These are phyloP conservation scores for Drosophila longiperda DNA, from an alignment of 2,888 invertebrate genomes.

Conservation along the genomic window DNA sequence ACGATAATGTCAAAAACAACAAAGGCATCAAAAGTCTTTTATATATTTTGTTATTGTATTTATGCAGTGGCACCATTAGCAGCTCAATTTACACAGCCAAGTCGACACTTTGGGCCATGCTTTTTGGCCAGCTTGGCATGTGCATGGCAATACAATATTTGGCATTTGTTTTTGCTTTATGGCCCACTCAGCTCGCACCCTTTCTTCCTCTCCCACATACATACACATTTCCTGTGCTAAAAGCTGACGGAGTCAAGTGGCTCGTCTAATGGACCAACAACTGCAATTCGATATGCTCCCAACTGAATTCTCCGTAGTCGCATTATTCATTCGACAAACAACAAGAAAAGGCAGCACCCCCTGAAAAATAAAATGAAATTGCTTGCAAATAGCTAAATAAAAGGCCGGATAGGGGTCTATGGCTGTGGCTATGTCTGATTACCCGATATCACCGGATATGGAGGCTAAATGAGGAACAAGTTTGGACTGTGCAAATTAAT, in stretches of 20 bases:
- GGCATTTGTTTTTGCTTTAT: constrained; percentile 61
- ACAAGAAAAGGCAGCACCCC: constrained; percentile 20
- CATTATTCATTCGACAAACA: constrained; percentile 54
- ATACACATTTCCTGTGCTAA: constrained; percentile 61
- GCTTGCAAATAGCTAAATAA: constrained; percentile 72
- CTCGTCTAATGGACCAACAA: constrained; percentile 73
- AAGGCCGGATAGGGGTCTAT: constrained; percentile 30
- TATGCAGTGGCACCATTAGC: constrained; percentile 63
- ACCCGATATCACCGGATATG: constrained; percentile 67
- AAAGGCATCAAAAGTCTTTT: constrained; percentile 20
- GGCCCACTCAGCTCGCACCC: background rate
- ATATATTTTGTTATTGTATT: constrained; percentile 45
- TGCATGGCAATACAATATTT: constrained; percentile 69
- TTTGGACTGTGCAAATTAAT: constrained; percentile 75
- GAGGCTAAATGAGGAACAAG: constrained; percentile 56
- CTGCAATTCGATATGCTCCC: constrained; percentile 70
- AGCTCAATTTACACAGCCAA: constrained; percentile 74
- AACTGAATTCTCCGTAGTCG: constrained; percentile 24
- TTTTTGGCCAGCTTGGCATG: constrained; percentile 29
- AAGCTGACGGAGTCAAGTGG: constrained; percentile 70
- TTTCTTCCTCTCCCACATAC: constrained; percentile 3
- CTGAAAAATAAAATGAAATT: constrained; percentile 66
- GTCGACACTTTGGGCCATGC: constrained; percentile 49
- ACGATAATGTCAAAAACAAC: constrained; percentile 45
- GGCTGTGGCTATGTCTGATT: constrained; percentile 34